Conservation (phyloP, 2,113 vertebrate genomes). For the Lipotes vexillifer region DNA sequence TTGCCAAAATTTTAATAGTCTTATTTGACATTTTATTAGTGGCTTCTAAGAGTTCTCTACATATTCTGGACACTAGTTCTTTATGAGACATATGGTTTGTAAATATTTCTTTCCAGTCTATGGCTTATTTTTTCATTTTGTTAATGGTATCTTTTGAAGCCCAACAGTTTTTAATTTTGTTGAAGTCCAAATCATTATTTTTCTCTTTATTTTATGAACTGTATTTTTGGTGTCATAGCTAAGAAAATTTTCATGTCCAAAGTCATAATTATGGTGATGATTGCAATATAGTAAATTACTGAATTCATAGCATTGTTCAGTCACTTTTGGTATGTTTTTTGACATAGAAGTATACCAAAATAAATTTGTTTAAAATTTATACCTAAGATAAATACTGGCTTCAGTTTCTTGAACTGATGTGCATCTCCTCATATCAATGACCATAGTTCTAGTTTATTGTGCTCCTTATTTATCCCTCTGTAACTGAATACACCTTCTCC, state of each 20-base stretch:
- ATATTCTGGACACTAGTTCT: neutral
- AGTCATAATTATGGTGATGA: neutral
- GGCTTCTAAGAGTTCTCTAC: neutral
- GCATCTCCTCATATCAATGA: neutral
- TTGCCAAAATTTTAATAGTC: neutral
- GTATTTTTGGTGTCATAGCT: neutral
- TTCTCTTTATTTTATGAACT: neutral
- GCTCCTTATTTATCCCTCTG: neutral
- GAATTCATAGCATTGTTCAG: neutral
- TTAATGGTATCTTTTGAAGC: neutral
- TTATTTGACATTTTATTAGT: neutral
- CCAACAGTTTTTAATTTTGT: neutral
- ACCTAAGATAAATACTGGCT: neutral
- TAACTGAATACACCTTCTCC: neutral
- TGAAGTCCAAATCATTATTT: neutral
- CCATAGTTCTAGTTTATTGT: neutral
- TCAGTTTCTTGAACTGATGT: neutral
- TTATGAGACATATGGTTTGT: neutral
- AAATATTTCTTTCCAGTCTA: neutral
- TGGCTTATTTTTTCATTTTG: neutral
- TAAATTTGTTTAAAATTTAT: neutral
- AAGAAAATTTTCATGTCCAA: neutral
- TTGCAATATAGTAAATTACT: neutral
- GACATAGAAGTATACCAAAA: neutral
- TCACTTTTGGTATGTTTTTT: neutral